phyloP scores from a whole-genome alignment of 2,113 vertebrate genomes.

The Prolemur simus region DNA sequence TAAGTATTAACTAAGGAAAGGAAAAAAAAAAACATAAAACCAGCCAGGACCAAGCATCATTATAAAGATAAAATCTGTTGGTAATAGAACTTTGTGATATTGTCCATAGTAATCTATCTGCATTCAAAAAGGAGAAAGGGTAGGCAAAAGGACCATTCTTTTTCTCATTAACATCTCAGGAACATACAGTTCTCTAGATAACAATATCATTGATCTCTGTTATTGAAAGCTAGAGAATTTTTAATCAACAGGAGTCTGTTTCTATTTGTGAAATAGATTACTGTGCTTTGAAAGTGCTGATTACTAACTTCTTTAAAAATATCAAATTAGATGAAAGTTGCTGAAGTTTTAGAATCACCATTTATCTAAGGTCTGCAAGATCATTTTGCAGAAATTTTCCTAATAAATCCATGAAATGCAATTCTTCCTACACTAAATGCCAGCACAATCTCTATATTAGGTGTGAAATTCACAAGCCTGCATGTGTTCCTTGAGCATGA shows the following conservation, averaged over 20 bases:
- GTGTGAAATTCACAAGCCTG: background rate
- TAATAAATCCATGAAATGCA: slow-evolving; percentile 1
- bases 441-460: background rate
- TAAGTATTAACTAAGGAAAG: background rate
- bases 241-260: background rate
- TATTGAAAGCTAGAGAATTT: background rate
- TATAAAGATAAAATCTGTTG: background rate
- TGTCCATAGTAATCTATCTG: background rate
- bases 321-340: background rate
- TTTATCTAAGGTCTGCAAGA: background rate
- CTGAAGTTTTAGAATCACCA: background rate
- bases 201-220: background rate
- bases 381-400: slow-evolving; percentile 1
- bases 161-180: background rate
- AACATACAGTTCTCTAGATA: background rate
- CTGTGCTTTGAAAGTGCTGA: background rate
- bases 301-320: background rate
- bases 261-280: background rate
- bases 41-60: background rate
- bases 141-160: background rate
- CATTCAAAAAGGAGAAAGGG: background rate
- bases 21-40: background rate
- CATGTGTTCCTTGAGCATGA: background rate
- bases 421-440: slow-evolving; percentile 8
- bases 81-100: background rate